Evolutionary conservation across 2,888 invertebrate genomes (phyloP), one percentile per base, ranked within the genome.

Genomic region (Melanchra persicariae): DNA sequence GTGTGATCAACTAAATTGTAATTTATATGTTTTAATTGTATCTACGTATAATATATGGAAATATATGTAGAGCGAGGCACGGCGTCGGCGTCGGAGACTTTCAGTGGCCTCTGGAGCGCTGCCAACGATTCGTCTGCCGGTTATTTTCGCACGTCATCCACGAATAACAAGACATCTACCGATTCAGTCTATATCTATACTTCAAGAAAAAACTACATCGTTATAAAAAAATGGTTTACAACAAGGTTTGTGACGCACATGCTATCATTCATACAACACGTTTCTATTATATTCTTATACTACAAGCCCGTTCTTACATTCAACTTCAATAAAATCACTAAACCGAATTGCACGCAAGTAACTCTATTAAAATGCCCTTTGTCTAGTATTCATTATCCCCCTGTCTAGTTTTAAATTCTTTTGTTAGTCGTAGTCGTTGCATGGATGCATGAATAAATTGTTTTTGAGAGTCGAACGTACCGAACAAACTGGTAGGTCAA

Each of bases 401-500:
- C 95, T 94, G 93, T 93, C 95, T 95, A 95, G 94, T 95, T 95
- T 95, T 91, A 92, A 91, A 94, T 94, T 95, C 95, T 93, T 95
- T 96, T 96, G 95, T 95, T 90, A 86, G 89, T 89, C 83, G 88
- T 87, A 91, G 91, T 93, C 91, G 93, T 89, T 93, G 93, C 93
- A 93, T 93, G 93, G 92, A 93, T 94, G 94, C 94, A 95, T 95
- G 95, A 95, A 96, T 95, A 95, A 95, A 95, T 95, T 94, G 93
- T 94, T 94, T 93, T 94, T 93, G 90, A 92, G 92, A 94, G 90
- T 92, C 87, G 92, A 92, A 92, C 90, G 89, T 91, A 93, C 92
- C 88, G 91, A 91, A 92, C 90, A 93, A 95, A 96, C 96, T 96
- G 95, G 95, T 95, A 95, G 95, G 94, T 95, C 95, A 94, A 94